phyloP scores from a whole-genome alignment of 2,113 vertebrate species.

The Gymnocephalus cernua region DNA sequence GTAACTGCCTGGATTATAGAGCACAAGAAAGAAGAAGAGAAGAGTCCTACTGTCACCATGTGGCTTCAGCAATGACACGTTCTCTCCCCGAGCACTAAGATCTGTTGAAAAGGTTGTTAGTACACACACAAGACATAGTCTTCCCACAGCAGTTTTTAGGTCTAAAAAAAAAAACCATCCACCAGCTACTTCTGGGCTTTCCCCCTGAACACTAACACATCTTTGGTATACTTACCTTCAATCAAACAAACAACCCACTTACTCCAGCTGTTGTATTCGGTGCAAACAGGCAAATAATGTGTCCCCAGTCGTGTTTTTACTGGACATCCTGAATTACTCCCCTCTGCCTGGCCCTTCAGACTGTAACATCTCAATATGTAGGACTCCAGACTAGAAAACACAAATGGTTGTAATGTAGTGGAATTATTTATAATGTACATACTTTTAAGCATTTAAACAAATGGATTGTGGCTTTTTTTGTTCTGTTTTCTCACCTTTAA shows the following conservation, averaged over 20 bases:
- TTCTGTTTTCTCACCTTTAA: slow-evolving; percentile 85
- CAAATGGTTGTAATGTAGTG: slow-evolving; percentile 78
- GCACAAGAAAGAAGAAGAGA: slow-evolving; percentile 47
- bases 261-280: slow-evolving; percentile 45
- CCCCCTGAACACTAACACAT: slow-evolving; percentile 32
- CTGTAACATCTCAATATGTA: slow-evolving; percentile 59
- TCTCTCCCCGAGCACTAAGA: not conserved
- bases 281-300: slow-evolving; percentile 33
- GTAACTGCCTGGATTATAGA: slow-evolving; percentile 28
- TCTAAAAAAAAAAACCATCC: slow-evolving; percentile 51
- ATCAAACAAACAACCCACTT: slow-evolving; percentile 17
- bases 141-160: slow-evolving; percentile 33
- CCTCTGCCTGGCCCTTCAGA: slow-evolving; percentile 35
- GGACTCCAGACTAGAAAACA: slow-evolving; percentile 68
- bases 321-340: slow-evolving; percentile 19
- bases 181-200: slow-evolving; percentile 23
- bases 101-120: not conserved
- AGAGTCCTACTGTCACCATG: not conserved
- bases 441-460: slow-evolving; percentile 79
- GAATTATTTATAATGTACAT: slow-evolving; percentile 87
- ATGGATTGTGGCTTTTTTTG: slow-evolving; percentile 78
- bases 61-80: not conserved
- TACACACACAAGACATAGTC: not conserved
- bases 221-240: slow-evolving; percentile 10
- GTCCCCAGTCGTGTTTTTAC: slow-evolving; percentile 24